phyloP scores from a whole-genome alignment of 64 coral and sea anemone genomes.

The Dendronephthya gigantea region DNA sequence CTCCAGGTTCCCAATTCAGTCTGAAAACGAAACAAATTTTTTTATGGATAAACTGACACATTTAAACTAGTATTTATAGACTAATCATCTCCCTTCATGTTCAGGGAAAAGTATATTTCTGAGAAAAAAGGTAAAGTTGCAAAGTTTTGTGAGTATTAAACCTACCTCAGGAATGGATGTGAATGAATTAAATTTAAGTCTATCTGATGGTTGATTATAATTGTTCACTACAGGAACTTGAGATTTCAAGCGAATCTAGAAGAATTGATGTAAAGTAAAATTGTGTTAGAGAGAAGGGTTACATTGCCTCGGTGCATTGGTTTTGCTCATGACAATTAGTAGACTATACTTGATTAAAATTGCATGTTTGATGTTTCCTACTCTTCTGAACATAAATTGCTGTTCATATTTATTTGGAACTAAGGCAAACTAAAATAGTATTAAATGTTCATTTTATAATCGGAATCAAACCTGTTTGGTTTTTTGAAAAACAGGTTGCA shows the following conservation, averaged over 20 bases:
- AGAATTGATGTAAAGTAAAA: neutral
- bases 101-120: too few species aligned
- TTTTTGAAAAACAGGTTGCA: constrained; percentile 56
- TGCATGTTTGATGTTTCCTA: too few species aligned
- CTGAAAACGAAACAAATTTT: constrained; percentile 6
- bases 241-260: neutral
- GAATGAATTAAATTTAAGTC: constrained; percentile 6
- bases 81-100: too few species aligned
- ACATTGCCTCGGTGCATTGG: too few species aligned
- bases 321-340: too few species aligned
- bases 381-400: too few species aligned
- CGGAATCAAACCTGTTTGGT: constrained; percentile 50
- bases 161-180: neutral
- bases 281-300: neutral
- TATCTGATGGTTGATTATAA: neutral
- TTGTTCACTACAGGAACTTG: neutral
- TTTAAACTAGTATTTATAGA: too few species aligned
- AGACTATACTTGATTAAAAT: too few species aligned
- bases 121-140: too few species aligned
- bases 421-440: neutral
- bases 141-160: neutral
- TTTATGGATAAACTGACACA: too few species aligned
- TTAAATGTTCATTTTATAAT: constrained; percentile 22
- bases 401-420: too few species aligned
- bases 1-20: constrained; percentile 49